These are phyloP conservation scores for Dicyrtoma fusca DNA, from an alignment of 2,888 invertebrate genomes.

Conservation along the genomic window DNA sequence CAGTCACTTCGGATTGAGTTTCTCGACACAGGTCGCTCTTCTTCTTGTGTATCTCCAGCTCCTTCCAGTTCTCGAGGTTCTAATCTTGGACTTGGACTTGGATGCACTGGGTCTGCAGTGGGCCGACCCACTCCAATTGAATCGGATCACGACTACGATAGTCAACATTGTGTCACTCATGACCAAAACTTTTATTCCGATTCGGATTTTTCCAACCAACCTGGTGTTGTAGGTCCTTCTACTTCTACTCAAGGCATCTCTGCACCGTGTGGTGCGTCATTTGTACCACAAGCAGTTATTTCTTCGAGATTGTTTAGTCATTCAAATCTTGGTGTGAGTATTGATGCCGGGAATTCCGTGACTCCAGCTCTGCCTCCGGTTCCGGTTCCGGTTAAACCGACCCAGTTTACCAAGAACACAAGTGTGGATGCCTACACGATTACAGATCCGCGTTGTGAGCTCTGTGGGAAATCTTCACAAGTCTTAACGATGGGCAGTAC, in stretches of 20 bases:
- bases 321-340: not conserved
- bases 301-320: too few relatives aligned
- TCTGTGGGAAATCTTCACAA: constrained; percentile 22
- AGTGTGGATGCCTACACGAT: constrained; percentile 8
- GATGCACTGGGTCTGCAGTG: not conserved
- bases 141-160: constrained; percentile 24
- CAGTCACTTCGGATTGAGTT: constrained; percentile 16
- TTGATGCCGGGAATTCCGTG: too few relatives aligned
- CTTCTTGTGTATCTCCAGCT: too few relatives aligned
- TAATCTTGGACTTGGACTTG: too few relatives aligned
- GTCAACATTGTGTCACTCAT: not conserved
- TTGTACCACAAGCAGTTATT: too few relatives aligned
- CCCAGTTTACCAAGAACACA: not conserved
- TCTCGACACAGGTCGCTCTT: not conserved
- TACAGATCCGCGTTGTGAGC: constrained; percentile 6
- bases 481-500: too few relatives aligned
- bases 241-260: too few relatives aligned
- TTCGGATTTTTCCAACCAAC: too few relatives aligned
- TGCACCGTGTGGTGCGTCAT: too few relatives aligned
- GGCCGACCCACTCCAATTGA: not conserved
- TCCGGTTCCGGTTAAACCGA: not conserved
- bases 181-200: too few relatives aligned
- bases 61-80: too few relatives aligned
- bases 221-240: too few relatives aligned
- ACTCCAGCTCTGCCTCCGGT: not conserved